Base-by-base conservation (phyloP, 2,888 invertebrate species). In the Ectemnius lituratus region DNA sequence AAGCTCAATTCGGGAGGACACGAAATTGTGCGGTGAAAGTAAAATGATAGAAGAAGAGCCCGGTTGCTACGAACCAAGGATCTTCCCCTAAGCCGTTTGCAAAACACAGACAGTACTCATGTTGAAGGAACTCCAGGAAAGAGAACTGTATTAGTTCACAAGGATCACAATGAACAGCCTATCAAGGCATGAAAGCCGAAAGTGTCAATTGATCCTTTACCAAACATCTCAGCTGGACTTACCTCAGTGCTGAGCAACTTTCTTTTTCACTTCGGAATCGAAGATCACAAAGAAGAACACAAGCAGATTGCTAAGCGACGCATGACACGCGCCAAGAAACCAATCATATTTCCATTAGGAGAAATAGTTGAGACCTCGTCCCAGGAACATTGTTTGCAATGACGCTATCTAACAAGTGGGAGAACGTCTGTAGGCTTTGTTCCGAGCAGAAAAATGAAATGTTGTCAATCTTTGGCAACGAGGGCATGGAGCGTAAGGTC, bases 401-500 rank as follows among this genome's bases (percentile, higher is more conserved):
- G 85, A 78, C 82, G 56, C 62, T 76, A 49, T 52, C 59, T 23
- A 70, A 77, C 73, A 81, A 84, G 62, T 87, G 87, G 87, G 84
- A 85, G 23, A 85, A 85, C 69, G 84, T 76, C 45, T 89, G 89
- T 72, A 85, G 89, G 67, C 74, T 89, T 27, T 89, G 89, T 75
- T 81, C 85, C 18, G 88, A 89, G 60, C 82, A 87, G 63, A 86
- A 76, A 27, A 84, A 83, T 37, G 89, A 89, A 37, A 89, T 89
- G 89, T 71, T 89, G 64, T 68, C 86, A 3, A 89, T 89, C 52
- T 89, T 87, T 61, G 89, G 89, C 11, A 84, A 83, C 5, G 89
- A 89, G 66, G 89, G 89, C 3, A 45, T 85, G 3, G 85, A 86
- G 27, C 80, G 88, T 5, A 87, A 82, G 65, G 86, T 89, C 13